phyloP scores from a whole-genome alignment of 2,888 invertebrate genomes.

The Megalurothrips usitatus region DNA sequence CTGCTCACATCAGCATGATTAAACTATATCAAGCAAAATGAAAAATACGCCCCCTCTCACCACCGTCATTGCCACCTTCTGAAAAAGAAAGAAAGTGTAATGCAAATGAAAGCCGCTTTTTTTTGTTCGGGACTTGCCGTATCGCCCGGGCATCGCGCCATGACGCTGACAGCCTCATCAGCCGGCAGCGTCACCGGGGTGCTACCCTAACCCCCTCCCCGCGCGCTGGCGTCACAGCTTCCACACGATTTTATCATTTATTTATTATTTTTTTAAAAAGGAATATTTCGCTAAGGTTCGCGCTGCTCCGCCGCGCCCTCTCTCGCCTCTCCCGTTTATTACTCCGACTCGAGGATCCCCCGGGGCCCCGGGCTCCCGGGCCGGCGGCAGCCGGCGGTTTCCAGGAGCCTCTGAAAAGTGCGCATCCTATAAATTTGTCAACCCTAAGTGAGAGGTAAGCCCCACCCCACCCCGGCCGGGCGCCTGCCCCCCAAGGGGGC shows the following conservation, averaged over 20 bases:
- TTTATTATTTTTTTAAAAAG: too few species aligned
- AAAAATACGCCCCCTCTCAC: not conserved
- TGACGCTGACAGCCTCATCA: not conserved
- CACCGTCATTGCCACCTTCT: not conserved
- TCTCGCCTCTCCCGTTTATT: not conserved
- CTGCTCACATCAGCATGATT: not conserved
- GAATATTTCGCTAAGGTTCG: not conserved
- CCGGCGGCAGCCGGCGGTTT: not conserved
- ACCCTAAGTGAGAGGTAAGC: conserved; percentile 22
- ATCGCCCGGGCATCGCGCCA: not conserved
- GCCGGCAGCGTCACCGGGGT: not conserved
- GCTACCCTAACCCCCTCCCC: not conserved
- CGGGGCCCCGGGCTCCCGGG: not conserved
- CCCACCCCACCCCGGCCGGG: not conserved
- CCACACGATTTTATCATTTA: not conserved
- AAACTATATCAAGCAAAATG: not conserved
- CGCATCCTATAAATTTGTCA: conserved; percentile 16
- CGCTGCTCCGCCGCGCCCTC: not conserved
- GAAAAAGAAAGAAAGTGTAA: not conserved
- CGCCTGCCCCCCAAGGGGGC: too few species aligned
- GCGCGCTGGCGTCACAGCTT: not conserved
- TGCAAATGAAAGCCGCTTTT: not conserved
- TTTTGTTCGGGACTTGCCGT: too few species aligned
- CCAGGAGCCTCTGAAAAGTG: not conserved
- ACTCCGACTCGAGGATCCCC: not conserved